Evolutionary conservation across 2,888 invertebrate genomes (phyloP), one percentile per base, ranked within the genome.

Genomic region (Ligdia adustata): DNA sequence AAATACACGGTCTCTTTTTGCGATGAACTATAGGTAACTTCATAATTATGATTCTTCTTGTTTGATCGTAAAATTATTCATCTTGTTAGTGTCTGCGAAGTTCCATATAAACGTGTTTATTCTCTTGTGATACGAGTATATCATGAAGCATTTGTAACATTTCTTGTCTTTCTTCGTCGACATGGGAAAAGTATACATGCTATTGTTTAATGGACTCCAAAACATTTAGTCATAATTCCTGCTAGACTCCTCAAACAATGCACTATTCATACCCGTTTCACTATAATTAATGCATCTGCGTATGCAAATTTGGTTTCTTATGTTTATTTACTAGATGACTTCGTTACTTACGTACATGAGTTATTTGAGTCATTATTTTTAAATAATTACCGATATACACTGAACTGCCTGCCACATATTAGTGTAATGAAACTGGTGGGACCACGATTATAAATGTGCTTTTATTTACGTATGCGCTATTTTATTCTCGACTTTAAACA

Each of bases 141-240:
- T 22, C 22, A 4, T 1, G n/a, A n/a, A 22, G 7, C 22, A 22
- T 22, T 22, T 22, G 22, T 22, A n/a, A 22, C 22, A n/a, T 22
- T 22, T 7, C 22, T 22, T 22, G 2, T 20, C 12, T 5, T 31
- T 12, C 16, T n/a, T 26, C 16, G 26, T 39, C 39, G 37, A 43
- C 39, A 37, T 50, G 40, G 29, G 26, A 52, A 44, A 40, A 41
- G 37, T 45, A 43, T 41, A 40, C 37, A 33, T 5, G 22, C 45
- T 33, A 60, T 55, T 57, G 55, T 56, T 48, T 43, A 31, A 34
- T 38, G 47, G 31, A 38, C 14, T 38, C 22, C 20, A 55, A 50
- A 52, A 38, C 41, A 46, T 49, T 35, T 29, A 24, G 32, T 33
- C 39, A 46, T 39, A 31, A 42, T 47, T 47, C 38, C 43, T 33